phyloP scores from a whole-genome alignment of 92 coral and sea anemone species.

The Palythoa grandiflora region DNA sequence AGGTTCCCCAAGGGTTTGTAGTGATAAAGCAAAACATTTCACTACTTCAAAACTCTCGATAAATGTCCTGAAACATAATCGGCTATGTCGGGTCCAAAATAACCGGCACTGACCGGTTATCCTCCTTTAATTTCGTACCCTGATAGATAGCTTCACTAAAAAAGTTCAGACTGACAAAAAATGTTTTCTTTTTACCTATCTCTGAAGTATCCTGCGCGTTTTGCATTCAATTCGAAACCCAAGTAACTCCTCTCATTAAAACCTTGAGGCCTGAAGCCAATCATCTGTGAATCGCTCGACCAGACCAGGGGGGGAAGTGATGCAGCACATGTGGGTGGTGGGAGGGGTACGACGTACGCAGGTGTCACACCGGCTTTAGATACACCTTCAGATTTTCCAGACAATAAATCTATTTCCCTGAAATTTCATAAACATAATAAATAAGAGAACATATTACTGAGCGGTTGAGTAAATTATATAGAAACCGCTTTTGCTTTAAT shows the following conservation, averaged over 20 bases:
- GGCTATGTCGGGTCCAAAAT: no score
- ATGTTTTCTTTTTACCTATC: constrained; percentile 1
- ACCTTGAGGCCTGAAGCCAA: constrained; percentile 26
- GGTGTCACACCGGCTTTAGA: constrained; percentile 79
- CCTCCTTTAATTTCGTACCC: no score
- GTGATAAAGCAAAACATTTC: no score
- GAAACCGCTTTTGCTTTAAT: background rate
- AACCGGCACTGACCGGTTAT: no score
- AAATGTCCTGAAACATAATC: no score
- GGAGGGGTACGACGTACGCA: constrained; percentile 67
- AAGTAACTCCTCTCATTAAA: constrained; percentile 54
- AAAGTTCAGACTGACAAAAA: background rate
- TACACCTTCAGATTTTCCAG: constrained; percentile 69
- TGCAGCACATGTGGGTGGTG: constrained; percentile 45
- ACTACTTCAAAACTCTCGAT: no score
- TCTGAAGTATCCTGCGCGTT: constrained; percentile 21
- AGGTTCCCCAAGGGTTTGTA: no score
- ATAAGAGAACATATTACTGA: background rate
- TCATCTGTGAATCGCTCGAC: constrained; percentile 18
- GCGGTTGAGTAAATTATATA: no score
- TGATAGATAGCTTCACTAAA: no score
- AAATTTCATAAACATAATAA: background rate
- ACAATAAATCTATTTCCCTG: constrained; percentile 70
- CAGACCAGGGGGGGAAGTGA: constrained; percentile 44
- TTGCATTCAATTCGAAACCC: constrained; percentile 48